Percentiles rank a stretch among this genome's conserved stretches.
phyloP scores from a whole-genome alignment of 1,140 invertebrate genomes.

The Danaus plexippus region DNA sequence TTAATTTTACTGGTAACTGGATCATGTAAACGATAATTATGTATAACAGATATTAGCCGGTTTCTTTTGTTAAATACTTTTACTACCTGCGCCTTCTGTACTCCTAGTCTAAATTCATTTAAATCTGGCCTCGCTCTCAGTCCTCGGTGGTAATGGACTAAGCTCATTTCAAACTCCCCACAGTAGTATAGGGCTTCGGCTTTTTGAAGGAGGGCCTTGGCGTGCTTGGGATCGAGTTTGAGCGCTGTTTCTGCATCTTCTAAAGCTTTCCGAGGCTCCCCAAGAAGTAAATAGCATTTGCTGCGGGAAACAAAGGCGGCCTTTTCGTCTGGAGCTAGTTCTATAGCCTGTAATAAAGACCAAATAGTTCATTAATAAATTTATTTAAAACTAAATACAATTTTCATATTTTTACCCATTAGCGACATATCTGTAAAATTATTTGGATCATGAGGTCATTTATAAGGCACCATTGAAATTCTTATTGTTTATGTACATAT shows the following conservation, averaged over 20 bases:
- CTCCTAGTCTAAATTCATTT: slow-evolving; percentile 88
- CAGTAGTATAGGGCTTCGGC: slow-evolving; percentile 94
- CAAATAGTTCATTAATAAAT: neutral
- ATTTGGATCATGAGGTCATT: too few species aligned
- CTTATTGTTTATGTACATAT: too few species aligned
- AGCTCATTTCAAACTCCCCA: slow-evolving; percentile 92
- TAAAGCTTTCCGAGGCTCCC: slow-evolving; percentile 86
- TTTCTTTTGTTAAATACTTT: neutral
- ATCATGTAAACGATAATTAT: neutral
- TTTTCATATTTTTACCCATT: too few species aligned
- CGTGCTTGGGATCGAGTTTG: slow-evolving; percentile 81
- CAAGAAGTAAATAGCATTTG: slow-evolving; percentile 90
- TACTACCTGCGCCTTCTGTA: slow-evolving; percentile 87
- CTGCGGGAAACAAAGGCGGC: slow-evolving; percentile 90
- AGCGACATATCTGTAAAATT: too few species aligned
- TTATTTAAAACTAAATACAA: too few species aligned
- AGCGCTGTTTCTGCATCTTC: slow-evolving; percentile 88
- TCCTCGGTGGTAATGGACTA: slow-evolving; percentile 93
- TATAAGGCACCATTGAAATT: too few species aligned
- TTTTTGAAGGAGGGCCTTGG: slow-evolving; percentile 91
- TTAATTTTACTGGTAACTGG: neutral
- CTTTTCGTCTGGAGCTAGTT: slow-evolving; percentile 87
- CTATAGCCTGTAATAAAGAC: slow-evolving; percentile 80
- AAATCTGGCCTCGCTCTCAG: slow-evolving; percentile 88
- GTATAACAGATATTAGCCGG: too few species aligned